phyloP scores from a whole-genome alignment of 1,140 invertebrate genomes.

The Drosophila seguyi region DNA sequence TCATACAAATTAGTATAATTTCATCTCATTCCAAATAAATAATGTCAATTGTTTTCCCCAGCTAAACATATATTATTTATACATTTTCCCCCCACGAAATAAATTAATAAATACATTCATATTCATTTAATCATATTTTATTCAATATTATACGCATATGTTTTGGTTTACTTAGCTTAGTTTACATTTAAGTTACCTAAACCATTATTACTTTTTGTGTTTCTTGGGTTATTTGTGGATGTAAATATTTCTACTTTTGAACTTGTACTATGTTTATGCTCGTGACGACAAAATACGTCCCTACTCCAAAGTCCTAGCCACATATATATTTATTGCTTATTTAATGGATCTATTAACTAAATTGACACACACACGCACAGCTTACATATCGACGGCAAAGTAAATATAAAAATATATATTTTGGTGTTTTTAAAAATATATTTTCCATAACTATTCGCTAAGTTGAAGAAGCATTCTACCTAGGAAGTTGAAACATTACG shows the following conservation, averaged over 20 bases:
- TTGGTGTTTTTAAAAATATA: conserved; percentile 33
- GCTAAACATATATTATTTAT: not conserved
- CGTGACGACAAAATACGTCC: conserved; percentile 60
- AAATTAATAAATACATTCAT: not conserved
- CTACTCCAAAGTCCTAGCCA: conserved; percentile 33
- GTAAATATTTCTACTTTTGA: conserved; percentile 75
- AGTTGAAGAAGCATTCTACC: conserved; percentile 70
- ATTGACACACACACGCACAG: conserved; percentile 64
- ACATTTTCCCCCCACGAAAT: not conserved
- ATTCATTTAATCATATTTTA: conserved; percentile 30
- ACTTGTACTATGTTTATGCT: conserved; percentile 80
- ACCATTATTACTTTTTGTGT: conserved; percentile 28
- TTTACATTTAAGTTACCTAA: conserved; percentile 45
- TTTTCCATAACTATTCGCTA: conserved; percentile 70
- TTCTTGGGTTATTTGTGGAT: conserved; percentile 32
- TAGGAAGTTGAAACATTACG: conserved; percentile 64
- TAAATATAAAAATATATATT: conserved; percentile 77
- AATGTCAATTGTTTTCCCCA: not conserved
- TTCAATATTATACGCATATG: conserved; percentile 32
- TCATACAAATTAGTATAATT: too few relatives aligned
- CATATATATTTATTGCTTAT: conserved; percentile 70
- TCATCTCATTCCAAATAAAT: not conserved
- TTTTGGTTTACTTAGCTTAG: conserved; percentile 25
- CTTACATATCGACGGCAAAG: conserved; percentile 71
- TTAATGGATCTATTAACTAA: conserved; percentile 52